Percentiles rank a stretch among this genome's conserved stretches.
phyloP scores from a whole-genome alignment of 1,140 invertebrate species.

The Popillia japonica region DNA sequence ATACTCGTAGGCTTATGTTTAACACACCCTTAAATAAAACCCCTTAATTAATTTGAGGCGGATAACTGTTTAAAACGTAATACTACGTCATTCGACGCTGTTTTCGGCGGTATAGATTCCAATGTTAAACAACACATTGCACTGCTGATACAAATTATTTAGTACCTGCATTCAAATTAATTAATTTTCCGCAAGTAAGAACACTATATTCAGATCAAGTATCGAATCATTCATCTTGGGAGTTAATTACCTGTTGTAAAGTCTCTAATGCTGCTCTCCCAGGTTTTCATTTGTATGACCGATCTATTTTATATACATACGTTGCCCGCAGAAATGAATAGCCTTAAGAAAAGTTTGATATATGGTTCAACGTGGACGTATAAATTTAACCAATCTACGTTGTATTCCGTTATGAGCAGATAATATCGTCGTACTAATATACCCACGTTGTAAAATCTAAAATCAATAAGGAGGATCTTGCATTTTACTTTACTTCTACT shows the following conservation, averaged over 20 bases:
- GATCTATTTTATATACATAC: not conserved
- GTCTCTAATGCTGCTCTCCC: too few relatives aligned
- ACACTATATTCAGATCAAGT: not conserved
- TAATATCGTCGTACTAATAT: not conserved
- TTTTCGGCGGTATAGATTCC: not conserved
- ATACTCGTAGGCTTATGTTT: constrained; percentile 37
- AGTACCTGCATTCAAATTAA: too few relatives aligned
- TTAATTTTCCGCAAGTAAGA: too few relatives aligned
- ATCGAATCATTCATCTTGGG: not conserved
- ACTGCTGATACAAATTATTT: too few relatives aligned
- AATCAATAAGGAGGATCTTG: not conserved
- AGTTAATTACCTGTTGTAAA: too few relatives aligned
- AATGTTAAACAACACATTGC: not conserved
- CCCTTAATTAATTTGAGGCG: constrained; percentile 37
- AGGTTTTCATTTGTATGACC: not conserved
- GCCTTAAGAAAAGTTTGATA: not conserved
- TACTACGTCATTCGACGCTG: not conserved
- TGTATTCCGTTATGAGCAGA: constrained; percentile 12
- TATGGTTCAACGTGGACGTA: not conserved
- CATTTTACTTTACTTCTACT: not conserved
- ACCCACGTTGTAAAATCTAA: constrained; percentile 21
- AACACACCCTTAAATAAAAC: constrained; percentile 38
- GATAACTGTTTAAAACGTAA: constrained; percentile 14
- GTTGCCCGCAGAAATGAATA: not conserved
- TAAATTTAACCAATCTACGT: too few relatives aligned